Conservation (phyloP, 2,113 vertebrate genomes). For the Sorex fumeus region DNA sequence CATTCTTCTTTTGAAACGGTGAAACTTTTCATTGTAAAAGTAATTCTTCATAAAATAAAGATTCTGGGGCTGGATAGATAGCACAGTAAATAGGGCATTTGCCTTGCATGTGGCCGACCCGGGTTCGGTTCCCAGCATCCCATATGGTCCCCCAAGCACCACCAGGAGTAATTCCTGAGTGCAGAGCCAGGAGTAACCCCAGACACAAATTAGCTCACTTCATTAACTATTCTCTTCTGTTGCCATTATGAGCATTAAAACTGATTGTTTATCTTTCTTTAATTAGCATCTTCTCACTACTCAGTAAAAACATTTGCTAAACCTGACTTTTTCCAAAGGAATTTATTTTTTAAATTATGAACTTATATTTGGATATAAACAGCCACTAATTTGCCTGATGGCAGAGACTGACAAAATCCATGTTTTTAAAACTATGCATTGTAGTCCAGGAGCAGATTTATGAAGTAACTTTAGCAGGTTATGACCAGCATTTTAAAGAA, state of each 20-base stretch:
- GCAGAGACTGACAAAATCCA: constrained; percentile 37
- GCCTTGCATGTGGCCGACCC: no score
- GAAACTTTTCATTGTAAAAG: background rate
- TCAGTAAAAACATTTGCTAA: constrained; percentile 62
- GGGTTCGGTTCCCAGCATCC: no score
- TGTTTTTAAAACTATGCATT: constrained; percentile 62
- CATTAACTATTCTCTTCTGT: constrained; percentile 26
- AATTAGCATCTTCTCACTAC: constrained; percentile 29
- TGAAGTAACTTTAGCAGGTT: constrained; percentile 44
- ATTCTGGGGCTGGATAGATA: no score
- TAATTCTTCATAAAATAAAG: background rate
- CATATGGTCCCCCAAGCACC: no score
- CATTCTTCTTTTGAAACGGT: constrained; percentile 32
- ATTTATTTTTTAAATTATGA: constrained; percentile 62
- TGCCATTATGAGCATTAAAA: background rate
- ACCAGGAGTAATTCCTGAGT: no score
- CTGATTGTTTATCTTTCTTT: constrained; percentile 13
- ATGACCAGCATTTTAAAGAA: constrained; percentile 8
- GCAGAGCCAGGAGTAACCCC: no score
- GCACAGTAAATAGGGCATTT: no score
- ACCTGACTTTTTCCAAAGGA: constrained; percentile 24
- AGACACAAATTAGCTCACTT: background rate
- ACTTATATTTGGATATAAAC: constrained; percentile 52
- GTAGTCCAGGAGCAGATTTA: constrained; percentile 35
- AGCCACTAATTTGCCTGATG: constrained; percentile 42